These are phyloP conservation scores for Propsilocerus akamusi DNA, from an alignment of 1,140 invertebrate species.

Conservation along the genomic window DNA sequence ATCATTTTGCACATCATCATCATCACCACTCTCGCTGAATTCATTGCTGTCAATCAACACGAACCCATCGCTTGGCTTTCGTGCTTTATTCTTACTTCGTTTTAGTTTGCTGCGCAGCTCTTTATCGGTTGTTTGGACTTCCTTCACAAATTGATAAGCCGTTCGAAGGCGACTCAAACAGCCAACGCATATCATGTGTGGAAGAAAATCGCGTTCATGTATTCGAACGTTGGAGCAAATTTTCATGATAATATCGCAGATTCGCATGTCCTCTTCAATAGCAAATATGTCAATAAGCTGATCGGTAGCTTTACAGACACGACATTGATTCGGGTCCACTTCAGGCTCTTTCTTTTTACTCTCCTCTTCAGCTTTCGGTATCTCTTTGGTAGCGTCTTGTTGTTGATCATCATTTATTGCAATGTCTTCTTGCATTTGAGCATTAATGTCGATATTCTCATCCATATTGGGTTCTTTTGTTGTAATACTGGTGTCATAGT, in stretches of 20 bases:
- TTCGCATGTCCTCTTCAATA: slow-evolving; percentile 13
- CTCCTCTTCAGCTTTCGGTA: neutral
- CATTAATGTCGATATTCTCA: too few relatives aligned
- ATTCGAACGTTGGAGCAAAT: slow-evolving; percentile 20
- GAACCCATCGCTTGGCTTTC: slow-evolving; percentile 19
- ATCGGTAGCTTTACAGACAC: slow-evolving; percentile 16
- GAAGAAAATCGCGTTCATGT: slow-evolving; percentile 20
- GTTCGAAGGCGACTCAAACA: slow-evolving; percentile 17
- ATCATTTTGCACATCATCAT: slow-evolving; percentile 18
- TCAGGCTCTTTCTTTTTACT: slow-evolving; percentile 11
- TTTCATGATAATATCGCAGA: slow-evolving; percentile 19
- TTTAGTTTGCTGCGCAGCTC: slow-evolving; percentile 22
- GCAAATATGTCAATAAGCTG: slow-evolving; percentile 16
- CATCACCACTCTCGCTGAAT: slow-evolving; percentile 13
- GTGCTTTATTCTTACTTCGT: slow-evolving; percentile 22
- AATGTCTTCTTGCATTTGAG: neutral
- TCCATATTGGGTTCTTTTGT: neutral
- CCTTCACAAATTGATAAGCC: slow-evolving; percentile 18
- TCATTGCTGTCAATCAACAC: slow-evolving; percentile 22
- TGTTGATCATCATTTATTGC: neutral
- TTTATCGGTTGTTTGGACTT: slow-evolving; percentile 21
- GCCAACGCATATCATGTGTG: slow-evolving; percentile 19
- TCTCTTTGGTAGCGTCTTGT: neutral
- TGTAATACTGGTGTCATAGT: neutral
- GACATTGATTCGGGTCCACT: slow-evolving; percentile 20